A percentile compares a stretch with the other conserved stretches of the same genome.
Evolutionary conservation across 2,888 invertebrate genomes (phyloP).

Genomic region (Yponomeuta plumbellus): DNA sequence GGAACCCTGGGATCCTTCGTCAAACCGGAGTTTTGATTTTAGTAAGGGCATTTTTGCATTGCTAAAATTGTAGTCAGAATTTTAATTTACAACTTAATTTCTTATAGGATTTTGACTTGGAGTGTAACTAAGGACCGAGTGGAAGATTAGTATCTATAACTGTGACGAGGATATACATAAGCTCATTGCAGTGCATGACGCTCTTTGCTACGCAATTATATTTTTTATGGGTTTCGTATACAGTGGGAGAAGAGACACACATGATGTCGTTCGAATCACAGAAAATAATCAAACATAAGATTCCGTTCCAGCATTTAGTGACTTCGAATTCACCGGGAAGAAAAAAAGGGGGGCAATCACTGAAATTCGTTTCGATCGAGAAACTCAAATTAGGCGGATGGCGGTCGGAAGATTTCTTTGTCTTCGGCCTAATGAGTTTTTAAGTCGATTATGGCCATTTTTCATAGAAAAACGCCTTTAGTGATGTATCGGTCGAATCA

Average conservation of each 20-base stretch:
- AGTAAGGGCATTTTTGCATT: too few relatives aligned
- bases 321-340: slow-evolving; percentile 27
- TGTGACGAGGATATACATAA: too few relatives aligned
- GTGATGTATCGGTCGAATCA: slow-evolving; percentile 75
- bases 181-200: too few relatives aligned
- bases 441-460: slow-evolving; percentile 77
- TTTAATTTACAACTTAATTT: too few relatives aligned
- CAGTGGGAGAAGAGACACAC: neutral
- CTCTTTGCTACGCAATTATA: too few relatives aligned
- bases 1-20: too few relatives aligned
- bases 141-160: too few relatives aligned
- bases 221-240: too few relatives aligned
- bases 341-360: slow-evolving; percentile 64
- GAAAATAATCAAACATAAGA: slow-evolving; percentile 42
- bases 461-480: slow-evolving; percentile 76
- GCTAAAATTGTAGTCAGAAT: too few relatives aligned
- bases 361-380: slow-evolving; percentile 70
- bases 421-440: slow-evolving; percentile 76
- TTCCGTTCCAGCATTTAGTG: slow-evolving; percentile 49
- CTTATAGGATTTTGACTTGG: too few relatives aligned
- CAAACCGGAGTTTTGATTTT: too few relatives aligned
- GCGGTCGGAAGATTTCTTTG: slow-evolving; percentile 71
- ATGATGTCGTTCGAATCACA: neutral
- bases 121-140: too few relatives aligned
- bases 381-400: slow-evolving; percentile 72